Base-by-base conservation (phyloP, 2,888 invertebrate genomes). In the Branchipolynoe longqiensis region DNA sequence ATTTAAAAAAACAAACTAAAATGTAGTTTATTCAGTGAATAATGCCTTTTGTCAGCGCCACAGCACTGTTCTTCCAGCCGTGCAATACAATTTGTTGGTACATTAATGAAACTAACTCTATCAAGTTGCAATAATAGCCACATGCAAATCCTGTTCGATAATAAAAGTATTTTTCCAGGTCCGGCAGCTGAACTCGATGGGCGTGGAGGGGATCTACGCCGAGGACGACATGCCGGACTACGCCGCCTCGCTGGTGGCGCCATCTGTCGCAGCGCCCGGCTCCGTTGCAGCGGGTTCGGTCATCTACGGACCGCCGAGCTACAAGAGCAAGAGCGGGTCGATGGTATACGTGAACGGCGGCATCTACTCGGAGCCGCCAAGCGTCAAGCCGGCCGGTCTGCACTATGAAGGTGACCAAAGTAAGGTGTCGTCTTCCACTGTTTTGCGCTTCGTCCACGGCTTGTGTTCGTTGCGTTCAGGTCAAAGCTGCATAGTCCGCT, bases 161-260 rank as follows among this genome's bases (percentile, higher is more conserved):
- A n/a, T n/a, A n/a, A n/a, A n/a, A n/a, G n/a, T n/a, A n/a, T n/a
- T n/a, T n/a, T n/a, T 28, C n/a, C 41, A 78, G 78, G 78, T 98
- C 41, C 95, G 98, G 59, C 97, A 98, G 91, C 94, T 98, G 91
- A 98, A 98, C 0, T 98, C 98, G 78, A 96, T 98, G 95, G 98
- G 98, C 74, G 96, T 97, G 91, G 97, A 98, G 92, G 97, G 97
- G 0, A 91, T 92, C 69, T 92, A 92, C 82, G 88, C 92, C n/a
- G 92, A 92, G 85, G 92, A 93, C 82, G 93, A 87, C 69, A 22
- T 38, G 4, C 83, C 81, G 14, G 87, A 87, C 41, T 87, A 86
- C 58, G 74, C 78, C 12, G 83, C 56, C 28, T 92, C 86, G 85
- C 90, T 86, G 18, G 54, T 22, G 91, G 92, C 41, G 90, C 91